phyloP scores from a whole-genome alignment of 2,888 invertebrate genomes.

The Acanthosepion esculentum region DNA sequence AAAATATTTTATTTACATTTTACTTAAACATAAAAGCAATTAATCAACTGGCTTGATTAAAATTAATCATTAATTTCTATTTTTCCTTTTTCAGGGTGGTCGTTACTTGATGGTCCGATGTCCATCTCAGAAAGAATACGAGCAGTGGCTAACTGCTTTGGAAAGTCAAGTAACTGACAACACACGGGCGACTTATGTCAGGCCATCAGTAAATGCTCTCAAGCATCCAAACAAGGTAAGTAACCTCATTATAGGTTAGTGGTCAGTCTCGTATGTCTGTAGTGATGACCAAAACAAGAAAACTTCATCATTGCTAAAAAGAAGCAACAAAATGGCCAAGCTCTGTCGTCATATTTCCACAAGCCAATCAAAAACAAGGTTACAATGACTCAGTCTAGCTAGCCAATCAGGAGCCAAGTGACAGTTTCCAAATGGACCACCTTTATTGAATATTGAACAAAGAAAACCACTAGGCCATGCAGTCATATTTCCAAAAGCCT shows the following conservation, averaged over 20 bases:
- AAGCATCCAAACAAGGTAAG: slow-evolving; percentile 64
- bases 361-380: too few species aligned
- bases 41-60: neutral
- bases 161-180: slow-evolving; percentile 77
- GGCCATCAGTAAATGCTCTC: slow-evolving; percentile 73
- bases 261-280: too few species aligned
- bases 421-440: too few species aligned
- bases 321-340: too few species aligned
- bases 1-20: neutral
- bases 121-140: slow-evolving; percentile 75
- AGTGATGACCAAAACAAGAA: too few species aligned
- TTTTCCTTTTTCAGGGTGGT: slow-evolving; percentile 74
- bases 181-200: slow-evolving; percentile 76
- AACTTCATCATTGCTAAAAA: too few species aligned
- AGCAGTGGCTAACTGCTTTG: slow-evolving; percentile 77
- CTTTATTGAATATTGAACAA: too few species aligned
- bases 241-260: neutral
- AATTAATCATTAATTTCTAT: neutral
- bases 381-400: too few species aligned
- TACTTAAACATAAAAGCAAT: neutral
- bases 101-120: slow-evolving; percentile 77
- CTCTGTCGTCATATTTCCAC: too few species aligned
- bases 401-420: too few species aligned
- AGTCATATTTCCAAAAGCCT: too few species aligned
- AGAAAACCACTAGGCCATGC: too few species aligned